Conservation (phyloP, 2,888 invertebrate genomes). For the Byasa hedistus region DNA sequence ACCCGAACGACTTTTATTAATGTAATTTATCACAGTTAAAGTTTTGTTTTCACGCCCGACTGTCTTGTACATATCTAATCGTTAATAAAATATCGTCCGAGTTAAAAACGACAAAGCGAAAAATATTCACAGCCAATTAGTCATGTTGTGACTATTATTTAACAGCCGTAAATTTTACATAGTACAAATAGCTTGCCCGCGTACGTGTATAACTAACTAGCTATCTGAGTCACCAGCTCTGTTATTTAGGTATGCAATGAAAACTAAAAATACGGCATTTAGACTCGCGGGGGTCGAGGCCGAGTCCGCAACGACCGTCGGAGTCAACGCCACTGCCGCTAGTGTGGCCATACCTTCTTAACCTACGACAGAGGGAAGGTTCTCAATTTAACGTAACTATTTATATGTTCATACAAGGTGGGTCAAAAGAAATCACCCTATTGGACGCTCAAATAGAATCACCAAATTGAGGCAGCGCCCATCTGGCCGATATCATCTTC, state of each 20-base stretch:
- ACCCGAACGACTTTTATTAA: neutral
- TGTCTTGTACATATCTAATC: neutral
- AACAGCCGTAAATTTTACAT: constrained; percentile 33
- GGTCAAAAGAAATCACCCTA: too few species aligned
- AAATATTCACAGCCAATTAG: constrained; percentile 21
- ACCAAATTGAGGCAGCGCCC: too few species aligned
- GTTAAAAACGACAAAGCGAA: constrained; percentile 2
- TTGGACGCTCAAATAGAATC: too few species aligned
- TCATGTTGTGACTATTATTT: constrained; percentile 11
- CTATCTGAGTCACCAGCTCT: constrained; percentile 38
- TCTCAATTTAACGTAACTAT: too few species aligned
- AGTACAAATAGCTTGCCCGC: constrained; percentile 31
- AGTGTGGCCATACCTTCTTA: constrained; percentile 35
- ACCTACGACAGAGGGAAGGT: neutral
- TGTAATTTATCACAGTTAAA: constrained; percentile 1
- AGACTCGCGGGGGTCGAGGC: constrained; percentile 41
- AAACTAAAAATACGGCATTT: constrained; percentile 45
- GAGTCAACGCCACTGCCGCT: constrained; percentile 51
- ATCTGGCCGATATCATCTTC: too few species aligned
- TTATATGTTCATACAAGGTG: too few species aligned
- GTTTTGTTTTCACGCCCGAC: neutral
- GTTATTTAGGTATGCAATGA: constrained; percentile 44
- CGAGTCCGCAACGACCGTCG: constrained; percentile 43
- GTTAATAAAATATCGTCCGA: neutral
- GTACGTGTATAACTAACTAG: constrained; percentile 31